Conservation (phyloP, 2,888 invertebrate species). For the Drosophila demipolita region DNA sequence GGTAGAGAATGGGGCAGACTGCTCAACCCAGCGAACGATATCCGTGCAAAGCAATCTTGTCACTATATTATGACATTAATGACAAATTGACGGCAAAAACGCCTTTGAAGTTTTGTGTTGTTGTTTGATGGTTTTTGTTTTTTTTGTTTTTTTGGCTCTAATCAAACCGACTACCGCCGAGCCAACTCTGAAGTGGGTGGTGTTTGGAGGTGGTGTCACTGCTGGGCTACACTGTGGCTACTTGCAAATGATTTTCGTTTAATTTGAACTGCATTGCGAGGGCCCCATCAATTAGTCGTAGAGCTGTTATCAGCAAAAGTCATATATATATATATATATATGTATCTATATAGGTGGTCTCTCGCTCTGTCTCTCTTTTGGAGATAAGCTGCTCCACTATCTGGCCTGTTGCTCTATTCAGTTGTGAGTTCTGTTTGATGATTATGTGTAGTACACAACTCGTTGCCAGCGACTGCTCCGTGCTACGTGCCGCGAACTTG, state of each 20-base stretch:
- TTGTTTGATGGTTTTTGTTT: slow-evolving; percentile 83
- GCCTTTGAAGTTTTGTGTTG: slow-evolving; percentile 82
- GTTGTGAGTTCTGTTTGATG: slow-evolving; percentile 58
- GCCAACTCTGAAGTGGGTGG: slow-evolving; percentile 53
- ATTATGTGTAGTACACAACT: slow-evolving; percentile 72
- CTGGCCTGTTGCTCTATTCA: slow-evolving; percentile 38
- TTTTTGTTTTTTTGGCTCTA: slow-evolving; percentile 83
- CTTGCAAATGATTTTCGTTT: slow-evolving; percentile 80
- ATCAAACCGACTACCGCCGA: slow-evolving; percentile 83
- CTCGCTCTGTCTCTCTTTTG: slow-evolving; percentile 18
- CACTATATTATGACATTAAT: slow-evolving; percentile 83
- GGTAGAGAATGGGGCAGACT: background rate
- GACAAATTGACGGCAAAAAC: slow-evolving; percentile 84
- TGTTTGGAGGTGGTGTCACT: slow-evolving; percentile 5
- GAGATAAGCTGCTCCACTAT: slow-evolving; percentile 65
- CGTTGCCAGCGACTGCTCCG: slow-evolving; percentile 71
- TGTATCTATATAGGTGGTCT: slow-evolving; percentile 12
- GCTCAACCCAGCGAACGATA: slow-evolving; percentile 45
- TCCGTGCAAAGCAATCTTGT: slow-evolving; percentile 82
- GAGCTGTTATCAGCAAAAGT: slow-evolving; percentile 68
- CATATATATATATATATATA: slow-evolving; percentile 46
- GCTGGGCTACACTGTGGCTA: slow-evolving; percentile 20
- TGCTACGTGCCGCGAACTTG: slow-evolving; percentile 74
- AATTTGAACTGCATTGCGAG: slow-evolving; percentile 68
- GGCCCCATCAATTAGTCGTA: slow-evolving; percentile 50